A percentile compares a stretch with the other conserved stretches of the same genome.
Conservation (phyloP, 2,888 invertebrate species). For the Druceiella hillmani region DNA sequence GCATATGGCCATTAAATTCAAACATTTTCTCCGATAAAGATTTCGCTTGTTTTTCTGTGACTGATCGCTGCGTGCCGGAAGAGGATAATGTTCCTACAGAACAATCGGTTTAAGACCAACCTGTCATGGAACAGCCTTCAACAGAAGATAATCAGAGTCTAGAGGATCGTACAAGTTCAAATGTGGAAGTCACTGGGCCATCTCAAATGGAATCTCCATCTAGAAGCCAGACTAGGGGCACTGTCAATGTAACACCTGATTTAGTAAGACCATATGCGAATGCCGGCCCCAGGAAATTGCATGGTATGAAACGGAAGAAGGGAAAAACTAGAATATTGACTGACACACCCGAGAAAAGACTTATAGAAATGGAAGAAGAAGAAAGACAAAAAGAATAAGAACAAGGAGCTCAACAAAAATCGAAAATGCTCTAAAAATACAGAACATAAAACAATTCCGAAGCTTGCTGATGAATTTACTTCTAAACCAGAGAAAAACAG, state of each 20-base stretch:
- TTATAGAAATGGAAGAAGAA: constrained; percentile 17
- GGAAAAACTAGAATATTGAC: too few relatives aligned
- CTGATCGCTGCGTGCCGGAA: constrained; percentile 8
- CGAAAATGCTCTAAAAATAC: constrained; percentile 2
- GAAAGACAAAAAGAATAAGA: constrained; percentile 14
- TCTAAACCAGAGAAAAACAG: too few relatives aligned
- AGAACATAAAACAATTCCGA: constrained; percentile 2
- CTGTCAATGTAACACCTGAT: constrained; percentile 17
- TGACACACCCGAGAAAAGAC: constrained; percentile 20
- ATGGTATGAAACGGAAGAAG: constrained; percentile 15
- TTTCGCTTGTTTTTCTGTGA: constrained; percentile 2
- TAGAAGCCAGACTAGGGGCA: too few relatives aligned
- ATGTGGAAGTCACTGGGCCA: background rate
- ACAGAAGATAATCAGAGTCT: constrained; percentile 7
- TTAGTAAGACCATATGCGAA: constrained; percentile 21
- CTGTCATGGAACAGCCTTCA: constrained; percentile 1
- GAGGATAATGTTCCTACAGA: constrained; percentile 6
- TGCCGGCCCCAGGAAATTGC: constrained; percentile 15
- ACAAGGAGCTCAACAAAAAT: constrained; percentile 9
- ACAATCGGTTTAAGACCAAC: constrained; percentile 1
- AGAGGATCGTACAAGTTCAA: constrained; percentile 7
- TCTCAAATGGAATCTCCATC: too few relatives aligned
- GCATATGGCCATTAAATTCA: constrained; percentile 4
- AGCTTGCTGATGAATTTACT: too few relatives aligned
- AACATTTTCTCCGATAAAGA: too few relatives aligned